A percentile compares a stretch with the other conserved stretches of the same genome.
Evolutionary conservation across 2,888 invertebrate genomes (phyloP).

Genomic region (Lamellibrachia satsuma): DNA sequence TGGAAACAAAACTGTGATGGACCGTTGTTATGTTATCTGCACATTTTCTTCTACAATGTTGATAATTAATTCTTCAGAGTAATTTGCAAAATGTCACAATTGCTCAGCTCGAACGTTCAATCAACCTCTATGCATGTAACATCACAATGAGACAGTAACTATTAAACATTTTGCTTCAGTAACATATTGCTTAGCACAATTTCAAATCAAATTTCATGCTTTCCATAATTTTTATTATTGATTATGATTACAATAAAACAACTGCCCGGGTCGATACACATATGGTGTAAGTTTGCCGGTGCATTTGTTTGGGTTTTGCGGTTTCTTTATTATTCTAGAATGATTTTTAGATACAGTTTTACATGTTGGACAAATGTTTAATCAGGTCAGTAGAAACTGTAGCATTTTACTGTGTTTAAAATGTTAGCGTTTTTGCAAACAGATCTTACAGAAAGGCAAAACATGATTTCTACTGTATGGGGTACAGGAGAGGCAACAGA

Average conservation of each 20-base stretch:
- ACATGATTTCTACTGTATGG: too few species aligned
- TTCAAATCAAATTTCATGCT: conserved; percentile 3
- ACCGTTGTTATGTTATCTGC: not conserved
- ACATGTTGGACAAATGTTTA: not conserved
- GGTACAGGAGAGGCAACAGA: too few species aligned
- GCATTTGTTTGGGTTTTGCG: not conserved
- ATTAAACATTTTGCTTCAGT: not conserved
- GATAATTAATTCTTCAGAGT: not conserved
- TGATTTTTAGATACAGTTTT: not conserved
- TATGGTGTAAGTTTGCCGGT: not conserved
- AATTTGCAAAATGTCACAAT: not conserved
- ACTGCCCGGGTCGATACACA: not conserved
- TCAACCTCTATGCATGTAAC: not conserved
- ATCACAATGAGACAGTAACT: not conserved
- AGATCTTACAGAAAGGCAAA: too few species aligned
- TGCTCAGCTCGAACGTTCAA: not conserved
- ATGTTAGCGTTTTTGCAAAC: not conserved
- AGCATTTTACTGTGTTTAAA: not conserved
- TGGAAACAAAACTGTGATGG: not conserved
- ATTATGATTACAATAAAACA: not conserved
- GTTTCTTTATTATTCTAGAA: not conserved
- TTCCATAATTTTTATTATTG: not conserved
- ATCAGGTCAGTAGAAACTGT: not conserved
- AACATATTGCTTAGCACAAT: not conserved
- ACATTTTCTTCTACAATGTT: not conserved